Base-by-base conservation (phyloP, 1,140 invertebrate genomes). In the Eulimnadia texana region DNA sequence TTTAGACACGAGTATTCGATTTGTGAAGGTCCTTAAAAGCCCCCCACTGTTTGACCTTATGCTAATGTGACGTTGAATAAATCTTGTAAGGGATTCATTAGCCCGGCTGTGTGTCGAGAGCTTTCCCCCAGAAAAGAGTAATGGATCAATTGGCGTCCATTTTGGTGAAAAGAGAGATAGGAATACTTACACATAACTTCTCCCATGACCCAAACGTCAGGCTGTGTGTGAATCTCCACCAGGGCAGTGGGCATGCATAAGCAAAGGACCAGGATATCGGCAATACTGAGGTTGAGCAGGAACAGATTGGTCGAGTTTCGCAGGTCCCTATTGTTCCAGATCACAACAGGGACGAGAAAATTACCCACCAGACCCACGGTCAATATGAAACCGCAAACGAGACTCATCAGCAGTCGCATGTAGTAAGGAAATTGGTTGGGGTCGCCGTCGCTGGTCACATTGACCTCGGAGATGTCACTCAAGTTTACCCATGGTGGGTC, bases 251-350 rank as follows among this genome's bases (percentile, higher is more conserved):
- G 90, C 28, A 89, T 90, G 70, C 90, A 93, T 50, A 93, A 83
- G 28, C 93, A 74, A 58, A 95, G 76, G 65, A 95, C 88, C 76
- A 92, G 83, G 58, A 94, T 76, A 74, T 94, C 91, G 16, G 90
- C 91, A n/a, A 93, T 81, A 70, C 88, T 91, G 64, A 94, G 76
- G 73, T 94, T 94, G 69, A 93, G 84, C 54, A 97, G 80, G 72
- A 95, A 95, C 63, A 93, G 89, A 70, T 97, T 94, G 51, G 92
- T 95, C 42, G 90, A 93, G 73, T 91, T 94, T 66, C 90, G 78
- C 84, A 95, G 89, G 68, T 93, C 88, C 71, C 90, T 90, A 19
- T 87, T 88, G 68, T 85, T 84, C 64, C 90, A 80, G 52, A 95
- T 90, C 29, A 95, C 90, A 67, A 93, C 81, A n/a, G 91, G 89